These are phyloP conservation scores for Agrochola lota DNA, from an alignment of 2,888 invertebrate genomes.

Conservation along the genomic window DNA sequence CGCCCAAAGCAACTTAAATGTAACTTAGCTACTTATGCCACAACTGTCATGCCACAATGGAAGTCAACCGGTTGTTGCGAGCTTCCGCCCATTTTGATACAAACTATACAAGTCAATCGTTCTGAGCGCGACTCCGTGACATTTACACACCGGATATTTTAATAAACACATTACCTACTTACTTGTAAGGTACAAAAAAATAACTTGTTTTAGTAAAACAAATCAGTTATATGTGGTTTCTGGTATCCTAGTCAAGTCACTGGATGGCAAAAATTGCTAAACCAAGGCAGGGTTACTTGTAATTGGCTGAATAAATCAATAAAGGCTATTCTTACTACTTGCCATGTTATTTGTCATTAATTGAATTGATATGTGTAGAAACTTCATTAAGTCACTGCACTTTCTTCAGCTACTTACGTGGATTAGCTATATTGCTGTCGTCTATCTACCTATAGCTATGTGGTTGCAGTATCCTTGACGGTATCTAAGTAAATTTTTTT, in stretches of 20 bases:
- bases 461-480: background rate
- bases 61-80: slow-evolving; percentile 30
- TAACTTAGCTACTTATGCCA: slow-evolving; percentile 44
- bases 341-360: background rate
- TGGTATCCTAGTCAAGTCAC: background rate
- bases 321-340: too few relatives aligned
- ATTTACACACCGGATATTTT: slow-evolving; percentile 53
- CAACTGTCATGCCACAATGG: slow-evolving; percentile 33
- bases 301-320: background rate
- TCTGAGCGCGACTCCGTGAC: slow-evolving; percentile 39
- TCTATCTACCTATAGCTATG: background rate
- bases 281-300: background rate
- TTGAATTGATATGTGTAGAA: background rate
- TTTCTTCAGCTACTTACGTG: background rate
- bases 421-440: background rate
- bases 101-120: slow-evolving; percentile 44
- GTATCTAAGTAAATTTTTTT: background rate
- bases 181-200: slow-evolving; percentile 3
- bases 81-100: slow-evolving; percentile 57
- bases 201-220: slow-evolving; percentile 9
- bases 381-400: background rate
- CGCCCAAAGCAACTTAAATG: slow-evolving; percentile 10
- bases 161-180: slow-evolving; percentile 34
- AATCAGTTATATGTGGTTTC: background rate
- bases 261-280: background rate